Evolutionary conservation across 2,797 vertebrate genomes (phyloP), one percentile per base, ranked within the genome.

Genomic region (Salarias fasciatus): DNA sequence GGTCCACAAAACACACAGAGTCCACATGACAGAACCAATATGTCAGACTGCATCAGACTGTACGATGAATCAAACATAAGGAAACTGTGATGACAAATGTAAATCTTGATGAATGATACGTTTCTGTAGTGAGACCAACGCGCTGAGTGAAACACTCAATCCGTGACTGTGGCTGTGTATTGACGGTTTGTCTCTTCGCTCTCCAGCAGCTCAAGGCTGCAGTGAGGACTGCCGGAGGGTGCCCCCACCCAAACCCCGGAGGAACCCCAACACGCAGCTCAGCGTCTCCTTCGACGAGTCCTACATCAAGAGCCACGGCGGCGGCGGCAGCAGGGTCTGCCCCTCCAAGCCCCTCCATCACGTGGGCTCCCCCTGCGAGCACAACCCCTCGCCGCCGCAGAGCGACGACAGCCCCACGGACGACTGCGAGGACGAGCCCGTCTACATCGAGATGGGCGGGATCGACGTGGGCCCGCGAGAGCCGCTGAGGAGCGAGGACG

Each of bases 371-470:
- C 85, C 88, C 9, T 79, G 72, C 0, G 91, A 95, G 5, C 92
- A 89, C 57, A 93, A 95, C 67, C 58, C 91, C 11, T 96, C 96
- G 0, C 92, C 96, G 10, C 94, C 94, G 0, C 95, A 96, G 67
- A 93, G 94, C 1, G 91, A 95, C 63, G 90, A 91, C 14, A 95
- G 94, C 74, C 93, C 94, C 0, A 92, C 92, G 0, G 90, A 94
- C 2, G 93, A 90, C 50, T 96, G 95, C 61, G 88, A 95, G 60
- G 97, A 98, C 46, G 97, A 99, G 72, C 97, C 98, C 0, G 96
- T 99, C 85, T 99, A 99, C 88, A 99, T 99, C 47, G 98, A 99
- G 93, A 99, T 99, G 98, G 96, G 98, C 44, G 97, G 96, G 8
- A 86, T 91, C 43, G 97, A 96, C 55, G 93, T 95, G 6, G 92